phyloP scores from a whole-genome alignment of 2,113 vertebrate genomes.

The Aphelocoma coerulescens region DNA sequence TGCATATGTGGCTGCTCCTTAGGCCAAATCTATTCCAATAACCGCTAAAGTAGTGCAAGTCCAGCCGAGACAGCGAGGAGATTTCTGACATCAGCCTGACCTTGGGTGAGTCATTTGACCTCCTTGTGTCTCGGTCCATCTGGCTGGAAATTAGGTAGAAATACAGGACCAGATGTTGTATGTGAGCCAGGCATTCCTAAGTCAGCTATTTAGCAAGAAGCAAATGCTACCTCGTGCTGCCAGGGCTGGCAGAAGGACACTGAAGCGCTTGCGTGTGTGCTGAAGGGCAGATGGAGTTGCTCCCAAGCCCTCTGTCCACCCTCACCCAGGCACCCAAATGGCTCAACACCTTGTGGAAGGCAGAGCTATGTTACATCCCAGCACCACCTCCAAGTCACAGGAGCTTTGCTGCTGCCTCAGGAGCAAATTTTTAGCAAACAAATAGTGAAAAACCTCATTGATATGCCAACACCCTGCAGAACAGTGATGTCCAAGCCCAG shows the following conservation, averaged over 20 bases:
- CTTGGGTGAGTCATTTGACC: conserved; percentile 44
- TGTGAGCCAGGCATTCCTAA: conserved; percentile 25
- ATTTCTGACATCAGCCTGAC: conserved; percentile 52
- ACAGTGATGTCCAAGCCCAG: background rate
- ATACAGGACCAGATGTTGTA: conserved; percentile 41
- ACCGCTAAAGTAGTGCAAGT: rapidly evolving
- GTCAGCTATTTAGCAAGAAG: conserved; percentile 23
- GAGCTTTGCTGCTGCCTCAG: background rate
- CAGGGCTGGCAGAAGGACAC: background rate
- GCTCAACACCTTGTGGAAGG: background rate
- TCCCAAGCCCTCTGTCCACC: background rate
- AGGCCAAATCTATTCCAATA: background rate
- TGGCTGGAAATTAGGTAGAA: conserved; percentile 55
- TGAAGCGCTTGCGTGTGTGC: rapidly evolving
- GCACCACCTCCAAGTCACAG: background rate
- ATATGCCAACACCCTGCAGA: background rate
- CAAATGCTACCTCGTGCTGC: background rate
- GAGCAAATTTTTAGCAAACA: background rate
- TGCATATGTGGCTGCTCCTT: background rate
- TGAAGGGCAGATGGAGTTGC: background rate
- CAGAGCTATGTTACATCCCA: background rate
- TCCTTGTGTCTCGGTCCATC: conserved; percentile 25
- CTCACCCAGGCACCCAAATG: background rate
- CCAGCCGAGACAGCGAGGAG: background rate
- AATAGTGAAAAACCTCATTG: background rate